Base-by-base conservation (phyloP, 1,140 invertebrate genomes). In the Apis dorsata region DNA sequence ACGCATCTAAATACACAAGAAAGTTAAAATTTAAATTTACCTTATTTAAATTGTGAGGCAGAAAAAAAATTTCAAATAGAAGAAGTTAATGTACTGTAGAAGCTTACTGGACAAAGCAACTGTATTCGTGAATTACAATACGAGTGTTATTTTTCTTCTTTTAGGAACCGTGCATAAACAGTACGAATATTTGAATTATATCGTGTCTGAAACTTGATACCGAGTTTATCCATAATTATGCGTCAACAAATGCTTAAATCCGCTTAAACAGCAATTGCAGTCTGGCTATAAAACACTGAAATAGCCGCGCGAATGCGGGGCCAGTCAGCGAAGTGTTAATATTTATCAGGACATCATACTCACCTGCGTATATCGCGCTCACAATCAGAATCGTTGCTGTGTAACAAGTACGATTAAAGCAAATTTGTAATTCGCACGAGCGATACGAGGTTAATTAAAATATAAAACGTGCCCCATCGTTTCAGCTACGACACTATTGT, bases 391-490 rank as follows among this genome's bases (percentile, higher is more conserved):
- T 44, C 34, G 19, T 11, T 24, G 28, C 17, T 10, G 15, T 19
- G 10, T 11, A 13, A 15, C 44, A 44, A 34, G 21, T 19, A 3
- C 53, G 57, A 44, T n/a, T 21, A 59, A n/a, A 74, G 28, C 13
- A 51, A 63, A 55, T 73, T 63, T 65, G 7, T 65, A 66, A 81
- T 65, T 65, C 28, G 17, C 24, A 24, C 19, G 28, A 65, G 12
- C 70, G 69, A 65, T 74, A 60, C 17, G 60, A 0, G 11, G 19
- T 44, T 74, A 74, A 80, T 80, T 65, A 55, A 55, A 74, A 74
- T 60, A 57, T 63, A 19, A 24, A 44, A 51, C 60, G 51, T 73
- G 69, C n/a, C 51, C n/a, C n/a, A 17, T 55, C 34, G 57, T 49
- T 24, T 51, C 17, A 4, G 5, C n/a, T 19, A n/a, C 55, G 75